These are phyloP conservation scores for Neolamprologus falcicula DNA, from an alignment of 2,113 vertebrate genomes.

Conservation along the genomic window DNA sequence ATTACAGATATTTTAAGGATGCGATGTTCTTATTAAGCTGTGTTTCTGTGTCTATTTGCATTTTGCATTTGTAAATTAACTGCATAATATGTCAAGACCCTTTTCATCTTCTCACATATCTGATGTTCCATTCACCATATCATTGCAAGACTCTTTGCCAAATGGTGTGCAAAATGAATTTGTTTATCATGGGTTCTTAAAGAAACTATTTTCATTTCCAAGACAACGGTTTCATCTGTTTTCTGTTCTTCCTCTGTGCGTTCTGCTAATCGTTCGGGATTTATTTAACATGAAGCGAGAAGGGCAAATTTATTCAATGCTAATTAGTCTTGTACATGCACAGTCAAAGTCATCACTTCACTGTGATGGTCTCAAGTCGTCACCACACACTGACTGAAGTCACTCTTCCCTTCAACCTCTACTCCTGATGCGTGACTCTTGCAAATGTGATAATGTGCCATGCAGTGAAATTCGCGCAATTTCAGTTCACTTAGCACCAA, in stretches of 20 bases:
- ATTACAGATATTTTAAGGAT: neutral
- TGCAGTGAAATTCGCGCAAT: constrained; percentile 68
- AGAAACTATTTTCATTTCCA: neutral
- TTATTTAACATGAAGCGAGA: constrained; percentile 8
- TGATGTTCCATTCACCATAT: neutral
- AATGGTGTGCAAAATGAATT: neutral
- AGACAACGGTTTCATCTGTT: neutral
- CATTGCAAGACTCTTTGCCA: neutral
- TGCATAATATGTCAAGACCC: neutral
- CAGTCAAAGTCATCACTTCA: constrained; percentile 40
- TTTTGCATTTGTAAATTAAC: neutral
- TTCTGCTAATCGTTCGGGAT: neutral
- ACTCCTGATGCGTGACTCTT: constrained; percentile 30
- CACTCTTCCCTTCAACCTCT: constrained; percentile 32
- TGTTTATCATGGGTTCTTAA: neutral
- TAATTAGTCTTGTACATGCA: constrained; percentile 52
- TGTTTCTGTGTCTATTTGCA: neutral
- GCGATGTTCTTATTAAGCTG: neutral
- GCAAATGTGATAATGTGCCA: constrained; percentile 71
- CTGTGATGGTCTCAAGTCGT: constrained; percentile 33
- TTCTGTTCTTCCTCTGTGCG: neutral
- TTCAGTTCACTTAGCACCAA: constrained; percentile 69
- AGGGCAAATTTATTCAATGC: constrained; percentile 54
- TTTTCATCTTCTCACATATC: neutral
- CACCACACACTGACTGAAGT: constrained; percentile 19